Base-by-base conservation (phyloP, 2,113 vertebrate genomes). In the Artemisiospiza belli region DNA sequence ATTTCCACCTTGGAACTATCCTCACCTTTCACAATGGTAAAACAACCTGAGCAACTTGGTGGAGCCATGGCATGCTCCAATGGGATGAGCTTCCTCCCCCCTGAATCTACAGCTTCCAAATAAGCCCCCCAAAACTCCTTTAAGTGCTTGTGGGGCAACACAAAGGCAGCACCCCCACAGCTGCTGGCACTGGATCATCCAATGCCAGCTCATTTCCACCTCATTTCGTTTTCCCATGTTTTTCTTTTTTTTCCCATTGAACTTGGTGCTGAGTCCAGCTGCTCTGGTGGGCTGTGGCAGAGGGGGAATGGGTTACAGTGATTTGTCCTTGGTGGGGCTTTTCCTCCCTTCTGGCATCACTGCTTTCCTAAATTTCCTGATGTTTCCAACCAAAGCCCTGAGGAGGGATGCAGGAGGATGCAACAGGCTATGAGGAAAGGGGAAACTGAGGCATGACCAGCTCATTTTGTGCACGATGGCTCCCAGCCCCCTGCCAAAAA, bases 1-100 rank as follows among this genome's bases (percentile, higher is more conserved):
- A 35, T 51, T 94, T 92, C 83, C 87, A 88, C 83, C 80, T 68
- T 4, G 33, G 83, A 90, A 17, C 81, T 1, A 5, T 78, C 44
- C 30, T 91, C 80, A 28, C 67, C 90, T 83, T 86, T 89, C 11
- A 6, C 49, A 3, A 5, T 0, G 5, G 54, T 43, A 68, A 94
- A 95, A 80, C 87, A 76, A 75, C 52, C 61, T 0, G 4, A 91
- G n/a, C 22, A 89, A 91, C 88, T 93, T 84, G 0, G 3, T 39
- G 9, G 72, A 63, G n/a, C 67, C 1, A 0, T 10, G 46, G 21
- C 51, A 30, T 0, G 0, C 61, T 74, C 51, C 3, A 2, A 17
- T 0, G 1, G 83, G 70, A 82, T 25, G 47, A 83, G 24, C 64
- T 62, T 55, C 43, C 37, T 37, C 18, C 25, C 7, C 19, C 14